Percentiles rank a stretch among this genome's conserved stretches.
Conservation (phyloP, 2,888 invertebrate species). For the Hydraecia micacea region DNA sequence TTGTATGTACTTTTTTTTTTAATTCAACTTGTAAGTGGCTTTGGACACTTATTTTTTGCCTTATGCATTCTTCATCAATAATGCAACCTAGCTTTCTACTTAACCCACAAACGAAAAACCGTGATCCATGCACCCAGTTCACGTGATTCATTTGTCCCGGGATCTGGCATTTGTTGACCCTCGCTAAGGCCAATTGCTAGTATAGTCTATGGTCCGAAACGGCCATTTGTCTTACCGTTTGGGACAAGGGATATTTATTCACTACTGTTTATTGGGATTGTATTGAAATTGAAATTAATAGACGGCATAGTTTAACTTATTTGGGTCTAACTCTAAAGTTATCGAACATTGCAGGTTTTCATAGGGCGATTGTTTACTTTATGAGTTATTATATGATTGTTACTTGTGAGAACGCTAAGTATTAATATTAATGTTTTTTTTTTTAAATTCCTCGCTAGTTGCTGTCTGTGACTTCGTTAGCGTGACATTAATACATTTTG, state of each 20-base stretch:
- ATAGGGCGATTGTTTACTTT: not conserved
- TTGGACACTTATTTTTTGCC: too few relatives aligned
- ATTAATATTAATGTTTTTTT: not conserved
- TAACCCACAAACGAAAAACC: slow-evolving; percentile 22
- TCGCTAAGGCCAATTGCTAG: slow-evolving; percentile 58
- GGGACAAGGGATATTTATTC: slow-evolving; percentile 61
- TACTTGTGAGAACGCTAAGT: not conserved
- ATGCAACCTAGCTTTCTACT: not conserved
- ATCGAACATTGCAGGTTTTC: not conserved
- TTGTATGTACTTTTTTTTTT: slow-evolving; percentile 19
- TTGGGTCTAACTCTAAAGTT: slow-evolving; percentile 10
- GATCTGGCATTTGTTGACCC: slow-evolving; percentile 61
- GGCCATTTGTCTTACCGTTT: slow-evolving; percentile 63
- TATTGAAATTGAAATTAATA: slow-evolving; percentile 66
- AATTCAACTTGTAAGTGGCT: slow-evolving; percentile 12
- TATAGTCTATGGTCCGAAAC: slow-evolving; percentile 59
- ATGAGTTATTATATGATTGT: slow-evolving; percentile 7
- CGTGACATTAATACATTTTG: not conserved
- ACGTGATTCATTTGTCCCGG: slow-evolving; percentile 52
- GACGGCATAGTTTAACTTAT: slow-evolving; percentile 40
- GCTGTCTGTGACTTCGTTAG: not conserved
- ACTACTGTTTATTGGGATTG: slow-evolving; percentile 57
- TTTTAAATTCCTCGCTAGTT: not conserved
- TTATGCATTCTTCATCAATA: not conserved
- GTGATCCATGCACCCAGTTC: slow-evolving; percentile 27